Percentiles rank a stretch among this genome's conserved stretches.
Evolutionary conservation across 2,888 invertebrate genomes (phyloP).

Genomic region (Parnassius apollo): DNA sequence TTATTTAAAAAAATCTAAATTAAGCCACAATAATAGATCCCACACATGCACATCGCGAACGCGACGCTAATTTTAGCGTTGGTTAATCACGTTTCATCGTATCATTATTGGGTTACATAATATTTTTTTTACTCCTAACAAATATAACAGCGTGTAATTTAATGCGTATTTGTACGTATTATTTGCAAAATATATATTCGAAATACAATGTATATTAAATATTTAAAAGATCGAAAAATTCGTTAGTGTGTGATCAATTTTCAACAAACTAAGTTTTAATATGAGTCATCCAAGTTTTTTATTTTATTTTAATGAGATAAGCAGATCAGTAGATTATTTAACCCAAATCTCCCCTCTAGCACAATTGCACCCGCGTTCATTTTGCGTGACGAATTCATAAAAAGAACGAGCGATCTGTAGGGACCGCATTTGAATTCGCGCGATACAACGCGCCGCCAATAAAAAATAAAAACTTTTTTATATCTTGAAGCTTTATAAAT

Average conservation of each 20-base stretch:
- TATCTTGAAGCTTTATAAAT: constrained; percentile 42
- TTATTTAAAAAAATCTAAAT: too few species aligned
- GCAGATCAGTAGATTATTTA: constrained; percentile 31
- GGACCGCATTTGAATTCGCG: constrained; percentile 59
- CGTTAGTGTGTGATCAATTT: background rate
- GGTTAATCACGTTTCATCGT: too few species aligned
- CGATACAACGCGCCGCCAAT: constrained; percentile 53
- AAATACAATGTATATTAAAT: too few species aligned
- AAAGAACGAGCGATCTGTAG: constrained; percentile 52
- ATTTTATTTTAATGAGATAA: constrained; percentile 16
- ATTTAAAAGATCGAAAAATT: too few species aligned
- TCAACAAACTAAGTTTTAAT: background rate
- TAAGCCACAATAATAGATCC: too few species aligned
- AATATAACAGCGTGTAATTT: too few species aligned
- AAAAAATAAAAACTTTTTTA: constrained; percentile 36
- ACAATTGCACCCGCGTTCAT: constrained; percentile 52
- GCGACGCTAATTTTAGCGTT: too few species aligned
- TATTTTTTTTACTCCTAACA: too few species aligned
- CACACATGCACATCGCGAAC: too few species aligned
- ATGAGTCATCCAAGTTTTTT: constrained; percentile 6
- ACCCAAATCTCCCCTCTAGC: constrained; percentile 45
- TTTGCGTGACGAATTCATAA: constrained; percentile 77
- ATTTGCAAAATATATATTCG: too few species aligned
- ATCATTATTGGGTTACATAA: too few species aligned
- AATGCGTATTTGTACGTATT: too few species aligned